Conservation (phyloP, 2,113 vertebrate species). For the Anser brachyrhynchus region DNA sequence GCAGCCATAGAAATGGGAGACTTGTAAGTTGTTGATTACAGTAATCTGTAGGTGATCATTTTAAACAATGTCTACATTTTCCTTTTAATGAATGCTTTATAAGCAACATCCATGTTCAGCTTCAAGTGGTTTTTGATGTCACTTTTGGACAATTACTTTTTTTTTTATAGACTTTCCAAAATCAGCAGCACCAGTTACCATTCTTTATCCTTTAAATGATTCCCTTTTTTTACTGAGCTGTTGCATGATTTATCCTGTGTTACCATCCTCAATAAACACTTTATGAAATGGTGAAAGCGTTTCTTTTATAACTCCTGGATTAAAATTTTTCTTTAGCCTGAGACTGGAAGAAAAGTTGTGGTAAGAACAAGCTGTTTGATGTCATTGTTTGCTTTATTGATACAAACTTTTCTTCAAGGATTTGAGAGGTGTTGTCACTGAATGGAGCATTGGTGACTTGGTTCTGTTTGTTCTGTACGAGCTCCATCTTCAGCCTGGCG, state of each 20-base stretch:
- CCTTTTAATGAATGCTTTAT: constrained; percentile 53
- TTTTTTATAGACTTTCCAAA: constrained; percentile 68
- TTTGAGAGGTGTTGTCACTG: fast-evolving
- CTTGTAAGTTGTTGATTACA: constrained; percentile 33
- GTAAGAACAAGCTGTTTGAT: fast-evolving
- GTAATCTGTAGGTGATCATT: constrained; percentile 48
- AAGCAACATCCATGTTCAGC: constrained; percentile 67
- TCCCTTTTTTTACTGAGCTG: constrained; percentile 79
- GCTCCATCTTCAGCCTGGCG: fast-evolving
- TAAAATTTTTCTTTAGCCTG: background rate
- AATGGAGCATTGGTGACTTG: fast-evolving
- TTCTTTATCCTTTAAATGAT: constrained; percentile 73
- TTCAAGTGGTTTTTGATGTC: constrained; percentile 51
- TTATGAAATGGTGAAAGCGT: constrained; percentile 72
- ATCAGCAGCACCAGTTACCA: constrained; percentile 72
- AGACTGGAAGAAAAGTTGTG: fast-evolving
- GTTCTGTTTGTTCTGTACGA: background rate
- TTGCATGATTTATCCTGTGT: constrained; percentile 83
- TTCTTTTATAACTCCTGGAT: background rate
- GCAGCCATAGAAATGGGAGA: constrained; percentile 17
- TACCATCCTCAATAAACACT: constrained; percentile 83
- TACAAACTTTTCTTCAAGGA: fast-evolving
- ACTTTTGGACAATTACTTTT: constrained; percentile 67
- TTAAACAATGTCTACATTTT: constrained; percentile 46
- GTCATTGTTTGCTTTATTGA: background rate